Base-by-base conservation (phyloP, 2,797 vertebrate genomes). In the Graptemys geographica region DNA sequence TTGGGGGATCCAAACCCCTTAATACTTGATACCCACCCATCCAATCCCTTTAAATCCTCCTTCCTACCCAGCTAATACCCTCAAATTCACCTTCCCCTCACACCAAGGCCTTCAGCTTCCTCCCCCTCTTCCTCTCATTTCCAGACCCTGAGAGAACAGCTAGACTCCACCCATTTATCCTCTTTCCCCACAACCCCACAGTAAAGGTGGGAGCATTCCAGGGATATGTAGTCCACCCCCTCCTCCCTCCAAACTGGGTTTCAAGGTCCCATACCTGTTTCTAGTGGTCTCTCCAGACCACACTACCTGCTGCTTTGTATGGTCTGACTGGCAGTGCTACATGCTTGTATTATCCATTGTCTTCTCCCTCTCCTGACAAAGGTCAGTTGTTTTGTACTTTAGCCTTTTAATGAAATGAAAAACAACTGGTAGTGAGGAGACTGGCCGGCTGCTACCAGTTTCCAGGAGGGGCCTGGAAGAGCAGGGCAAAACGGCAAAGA, bases 401-500 rank as follows among this genome's bases (percentile, higher is more conserved):
- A 90, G 62, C 1, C 57, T 88, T 90, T 87, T 33, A 85, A 74
- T 8, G 37, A 81, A 91, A 89, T 86, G 62, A 91, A 92, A 82
- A 53, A 44, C 49, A 52, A 93, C 8, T 47, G 78, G 49, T 49
- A 84, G 31, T 49, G 33, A 82, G 49, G 33, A 92, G 52, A 41
- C 83, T 62, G 53, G 59, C 79, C 82, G 81, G 59, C 31, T 92
- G 83, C 59, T 89, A 89, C 83, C 91, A 69, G 18, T 81, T 92
- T 96, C 90, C 84, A 96, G 81, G 82, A 95, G 80, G 79, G 96
- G 86, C 86, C 74, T 83, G 95, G 81, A 83, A 93, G 89, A 52
- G 49, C 59, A 96, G 93, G 87, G 94, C 11, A 83, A 90, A 90
- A 93, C 96, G 95, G 89, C 84, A 93, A 96, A 91, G 84, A 51